Base-by-base conservation (phyloP, 92 coral and sea anemone genomes). In the Scolanthus callimorphus region DNA sequence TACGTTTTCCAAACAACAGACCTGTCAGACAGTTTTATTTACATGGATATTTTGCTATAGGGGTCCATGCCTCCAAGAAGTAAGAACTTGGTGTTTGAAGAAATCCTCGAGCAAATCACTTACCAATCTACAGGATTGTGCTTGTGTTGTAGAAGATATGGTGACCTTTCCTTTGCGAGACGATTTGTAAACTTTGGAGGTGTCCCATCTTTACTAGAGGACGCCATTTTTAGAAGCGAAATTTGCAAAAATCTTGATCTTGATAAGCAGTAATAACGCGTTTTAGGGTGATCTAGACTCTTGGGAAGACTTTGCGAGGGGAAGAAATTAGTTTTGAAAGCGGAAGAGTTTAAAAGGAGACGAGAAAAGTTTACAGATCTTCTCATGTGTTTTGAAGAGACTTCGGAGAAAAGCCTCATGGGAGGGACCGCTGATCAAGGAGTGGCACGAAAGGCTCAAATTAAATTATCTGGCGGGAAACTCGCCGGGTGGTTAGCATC, bases 41-140 rank as follows among this genome's bases (percentile, higher is more conserved):
- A n/a, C n/a, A n/a, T n/a, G n/a, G n/a, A n/a, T n/a, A n/a, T n/a
- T n/a, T n/a, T n/a, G n/a, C n/a, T n/a, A n/a, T n/a, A n/a, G n/a
- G n/a, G n/a, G n/a, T n/a, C n/a, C n/a, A n/a, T n/a, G n/a, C n/a
- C n/a, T n/a, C 43, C 43, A 6, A 6, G 6, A 51, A 51, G 57
- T 24, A 15, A 20, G 12, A 27, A 29, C 25, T 3, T 4, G 1
- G 20, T 11, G 19, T 4, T 23, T 49, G 23, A 28, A 1, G 39
- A 46, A 46, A 21, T 4, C 4, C 4, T 31, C 17, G 11, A 60
- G 6, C 20, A 23, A 2, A 23, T 10, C 21, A 44, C 98, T 77
- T 49, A 89, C 98, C 98, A 88, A 46, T 92, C 96, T 10, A 92
- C 98, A 8, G 98, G 98, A 50, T 92, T 92, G 26, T 92, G 88